These are phyloP conservation scores for Icerya purchasi DNA, from an alignment of 2,888 invertebrate genomes.

Conservation along the genomic window DNA sequence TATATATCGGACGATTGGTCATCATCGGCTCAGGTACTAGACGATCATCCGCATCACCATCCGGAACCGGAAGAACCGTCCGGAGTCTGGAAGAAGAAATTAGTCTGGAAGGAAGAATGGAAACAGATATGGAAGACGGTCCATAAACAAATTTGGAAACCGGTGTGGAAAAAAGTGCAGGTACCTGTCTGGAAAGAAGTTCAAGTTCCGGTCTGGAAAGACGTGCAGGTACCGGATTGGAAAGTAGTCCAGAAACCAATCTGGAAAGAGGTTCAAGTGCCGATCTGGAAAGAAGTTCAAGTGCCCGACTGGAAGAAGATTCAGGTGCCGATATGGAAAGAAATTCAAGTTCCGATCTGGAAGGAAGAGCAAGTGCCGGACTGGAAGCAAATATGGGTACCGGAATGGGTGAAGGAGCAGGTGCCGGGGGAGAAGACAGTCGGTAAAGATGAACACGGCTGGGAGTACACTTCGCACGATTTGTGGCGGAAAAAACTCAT, in stretches of 20 bases:
- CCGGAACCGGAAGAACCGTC: conserved; percentile 14
- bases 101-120: conserved; percentile 67
- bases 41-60: conserved; percentile 9
- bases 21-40: conserved; percentile 1
- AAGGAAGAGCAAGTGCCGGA: conserved; percentile 41
- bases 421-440: conserved; percentile 39
- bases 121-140: conserved; percentile 41
- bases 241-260: conserved; percentile 49
- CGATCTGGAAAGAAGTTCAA: conserved; percentile 46
- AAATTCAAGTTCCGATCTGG: conserved; percentile 41
- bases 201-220: conserved; percentile 47
- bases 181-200: conserved; percentile 32
- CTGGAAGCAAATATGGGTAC: conserved; percentile 41
- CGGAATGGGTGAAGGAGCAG: conserved; percentile 30
- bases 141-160: conserved; percentile 49
- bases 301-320: conserved; percentile 47
- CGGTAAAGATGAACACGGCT: conserved; percentile 38
- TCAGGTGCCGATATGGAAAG: conserved; percentile 40
- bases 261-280: conserved; percentile 46
- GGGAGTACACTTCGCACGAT: conserved; percentile 44
- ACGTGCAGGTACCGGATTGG: conserved; percentile 56
- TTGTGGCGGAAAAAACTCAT: conserved; percentile 45
- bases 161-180: conserved; percentile 50
- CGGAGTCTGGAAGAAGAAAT: conserved; percentile 41
- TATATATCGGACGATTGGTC: conserved; percentile 8